phyloP scores from a whole-genome alignment of 2,113 vertebrate genomes.

The Thinocorus orbignyianus region DNA sequence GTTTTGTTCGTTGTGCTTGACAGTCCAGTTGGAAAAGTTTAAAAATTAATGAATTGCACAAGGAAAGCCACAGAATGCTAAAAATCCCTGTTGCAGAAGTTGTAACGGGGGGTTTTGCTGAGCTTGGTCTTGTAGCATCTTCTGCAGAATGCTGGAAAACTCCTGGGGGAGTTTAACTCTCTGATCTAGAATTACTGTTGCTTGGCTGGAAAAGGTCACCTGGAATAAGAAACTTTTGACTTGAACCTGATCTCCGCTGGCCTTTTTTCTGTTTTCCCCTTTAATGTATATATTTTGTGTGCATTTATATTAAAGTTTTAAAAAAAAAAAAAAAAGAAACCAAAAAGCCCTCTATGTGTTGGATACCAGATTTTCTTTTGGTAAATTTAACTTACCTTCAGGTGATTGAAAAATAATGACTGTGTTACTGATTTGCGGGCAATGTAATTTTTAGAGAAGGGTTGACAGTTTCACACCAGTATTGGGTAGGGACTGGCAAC shows the following conservation, averaged over 20 bases:
- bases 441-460: neutral
- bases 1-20: neutral
- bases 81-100: neutral
- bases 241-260: neutral
- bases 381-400: neutral
- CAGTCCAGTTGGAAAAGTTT: neutral
- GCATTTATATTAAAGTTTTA: neutral
- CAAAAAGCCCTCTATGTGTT: rapidly evolving
- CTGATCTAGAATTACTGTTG: neutral
- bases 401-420: neutral
- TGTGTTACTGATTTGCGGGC: neutral
- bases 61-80: neutral
- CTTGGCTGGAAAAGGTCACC: neutral
- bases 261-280: neutral
- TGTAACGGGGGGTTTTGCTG: neutral
- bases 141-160: neutral
- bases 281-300: neutral
- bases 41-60: neutral
- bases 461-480: neutral
- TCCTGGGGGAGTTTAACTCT: neutral
- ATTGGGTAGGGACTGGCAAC: neutral
- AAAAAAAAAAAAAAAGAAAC: neutral
- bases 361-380: neutral
- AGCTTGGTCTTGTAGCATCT: neutral
- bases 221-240: constrained; percentile 9